Evolutionary conservation across 2,888 invertebrate genomes (phyloP).

Genomic region (Oscheius sp.): DNA sequence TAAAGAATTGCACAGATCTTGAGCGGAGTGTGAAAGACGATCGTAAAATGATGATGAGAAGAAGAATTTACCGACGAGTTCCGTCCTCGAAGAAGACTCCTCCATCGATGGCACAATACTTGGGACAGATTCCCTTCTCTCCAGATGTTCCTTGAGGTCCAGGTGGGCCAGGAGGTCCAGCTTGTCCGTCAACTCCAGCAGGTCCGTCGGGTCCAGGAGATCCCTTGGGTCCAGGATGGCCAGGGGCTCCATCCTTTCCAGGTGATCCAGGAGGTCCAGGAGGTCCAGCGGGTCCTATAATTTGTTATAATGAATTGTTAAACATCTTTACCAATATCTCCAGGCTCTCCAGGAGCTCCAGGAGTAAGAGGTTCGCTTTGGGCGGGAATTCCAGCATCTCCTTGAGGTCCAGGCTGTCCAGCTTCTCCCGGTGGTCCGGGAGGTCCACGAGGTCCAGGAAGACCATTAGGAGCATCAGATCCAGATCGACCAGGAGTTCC

Average conservation of each 20-base stretch:
- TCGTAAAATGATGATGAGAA: background rate
- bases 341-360: slow-evolving; percentile 58
- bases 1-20: slow-evolving; percentile 21
- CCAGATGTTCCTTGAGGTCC: slow-evolving; percentile 60
- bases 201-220: slow-evolving; percentile 54
- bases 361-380: slow-evolving; percentile 48
- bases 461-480: slow-evolving; percentile 54
- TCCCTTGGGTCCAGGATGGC: slow-evolving; percentile 50
- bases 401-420: slow-evolving; percentile 30
- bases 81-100: slow-evolving; percentile 66
- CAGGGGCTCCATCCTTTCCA: slow-evolving; percentile 55
- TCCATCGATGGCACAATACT: slow-evolving; percentile 63
- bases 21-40: slow-evolving; percentile 7
- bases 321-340: slow-evolving; percentile 40
- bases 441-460: slow-evolving; percentile 36
- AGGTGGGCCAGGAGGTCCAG: slow-evolving; percentile 55
- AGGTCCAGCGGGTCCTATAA: slow-evolving; percentile 54
- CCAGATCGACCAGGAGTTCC: slow-evolving; percentile 42
- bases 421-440: slow-evolving; percentile 25
- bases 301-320: slow-evolving; percentile 39
- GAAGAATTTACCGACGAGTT: slow-evolving; percentile 51
- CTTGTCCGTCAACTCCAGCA: slow-evolving; percentile 57
- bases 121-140: slow-evolving; percentile 62
- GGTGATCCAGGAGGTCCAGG: slow-evolving; percentile 59
- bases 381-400: slow-evolving; percentile 50